phyloP scores from a whole-genome alignment of 2,113 vertebrate genomes.

The Isurus oxyrinchus region DNA sequence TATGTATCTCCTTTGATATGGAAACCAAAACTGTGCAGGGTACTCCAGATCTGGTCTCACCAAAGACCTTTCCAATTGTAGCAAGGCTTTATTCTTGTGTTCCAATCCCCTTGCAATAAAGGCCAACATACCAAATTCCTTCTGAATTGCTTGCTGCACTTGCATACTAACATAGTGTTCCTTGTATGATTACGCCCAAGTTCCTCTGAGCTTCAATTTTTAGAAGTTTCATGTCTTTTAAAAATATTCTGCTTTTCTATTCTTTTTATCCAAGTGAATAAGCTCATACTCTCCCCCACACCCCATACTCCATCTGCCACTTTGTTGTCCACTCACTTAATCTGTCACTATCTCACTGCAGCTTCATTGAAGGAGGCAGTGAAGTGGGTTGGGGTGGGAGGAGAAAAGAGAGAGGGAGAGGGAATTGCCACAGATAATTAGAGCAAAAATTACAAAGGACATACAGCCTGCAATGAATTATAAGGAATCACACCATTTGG shows the following conservation, averaged over 20 bases:
- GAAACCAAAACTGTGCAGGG: background rate
- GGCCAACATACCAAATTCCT: background rate
- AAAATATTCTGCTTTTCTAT: background rate
- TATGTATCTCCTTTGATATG: too few species aligned
- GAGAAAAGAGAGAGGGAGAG: background rate
- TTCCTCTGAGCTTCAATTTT: background rate
- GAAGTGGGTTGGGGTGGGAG: background rate
- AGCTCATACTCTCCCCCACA: background rate
- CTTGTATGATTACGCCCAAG: background rate
- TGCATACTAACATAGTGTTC: background rate
- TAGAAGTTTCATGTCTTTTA: background rate
- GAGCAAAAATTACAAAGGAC: background rate
- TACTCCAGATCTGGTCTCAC: background rate
- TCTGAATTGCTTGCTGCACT: background rate
- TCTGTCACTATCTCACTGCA: background rate
- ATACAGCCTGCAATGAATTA: background rate
- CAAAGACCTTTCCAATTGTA: background rate
- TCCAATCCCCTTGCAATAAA: background rate
- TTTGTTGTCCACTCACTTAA: background rate
- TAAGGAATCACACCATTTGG: background rate
- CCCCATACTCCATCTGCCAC: background rate
- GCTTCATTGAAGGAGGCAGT: background rate
- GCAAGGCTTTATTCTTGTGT: background rate
- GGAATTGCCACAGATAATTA: background rate
- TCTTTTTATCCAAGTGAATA: background rate